Base-by-base conservation (phyloP, 2,113 vertebrate genomes). In the Cottus gobio region DNA sequence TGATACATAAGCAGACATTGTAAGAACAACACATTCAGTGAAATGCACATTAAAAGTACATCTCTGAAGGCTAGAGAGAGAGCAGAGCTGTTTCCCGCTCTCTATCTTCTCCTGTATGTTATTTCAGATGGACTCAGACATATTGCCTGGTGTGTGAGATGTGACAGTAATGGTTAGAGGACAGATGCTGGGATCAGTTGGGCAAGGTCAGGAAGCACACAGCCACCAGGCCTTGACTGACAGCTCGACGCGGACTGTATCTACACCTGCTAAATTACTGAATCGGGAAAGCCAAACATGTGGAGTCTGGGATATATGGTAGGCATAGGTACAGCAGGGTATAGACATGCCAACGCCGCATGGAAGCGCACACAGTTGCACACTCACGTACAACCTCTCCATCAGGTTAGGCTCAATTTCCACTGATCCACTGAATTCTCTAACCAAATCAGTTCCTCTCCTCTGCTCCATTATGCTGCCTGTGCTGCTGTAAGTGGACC, bases 141-240 rank as follows among this genome's bases (percentile, higher is more conserved):
- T 82, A 86, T 86, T 75, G 83, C 80, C 79, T 71, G 78, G n/a
- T 26, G 79, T 50, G 83, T 39, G 74, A 83, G 52, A 82, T 84
- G 84, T 91, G 91, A 89, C 89, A 89, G 86, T 70, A 73, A 79
- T 85, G 83, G 78, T 87, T 86, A 64, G 71, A 78, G 69, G 89
- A 85, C 79, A 88, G 80, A 91, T 88, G 80, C 77, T 75, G 72
- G 73, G 78, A 82, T 80, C 26, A 18, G 71, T 82, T 82, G 65
- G 1, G 71, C 83, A 90, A 90, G 89, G 89, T 92, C 91, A 88
- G 80, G 77, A 79, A 80, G 71, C 72, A 3, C 83, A 62, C 83
- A 85, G 84, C 78, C 42, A 73, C 62, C 75, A 71, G 70, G 79
- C 31, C 88, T 81, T 90, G 91, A 92, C 89, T 91, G 90, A 87